Evolutionary conservation across 2,797 vertebrate species (phyloP).

Genomic region (Florisuga fusca): DNA sequence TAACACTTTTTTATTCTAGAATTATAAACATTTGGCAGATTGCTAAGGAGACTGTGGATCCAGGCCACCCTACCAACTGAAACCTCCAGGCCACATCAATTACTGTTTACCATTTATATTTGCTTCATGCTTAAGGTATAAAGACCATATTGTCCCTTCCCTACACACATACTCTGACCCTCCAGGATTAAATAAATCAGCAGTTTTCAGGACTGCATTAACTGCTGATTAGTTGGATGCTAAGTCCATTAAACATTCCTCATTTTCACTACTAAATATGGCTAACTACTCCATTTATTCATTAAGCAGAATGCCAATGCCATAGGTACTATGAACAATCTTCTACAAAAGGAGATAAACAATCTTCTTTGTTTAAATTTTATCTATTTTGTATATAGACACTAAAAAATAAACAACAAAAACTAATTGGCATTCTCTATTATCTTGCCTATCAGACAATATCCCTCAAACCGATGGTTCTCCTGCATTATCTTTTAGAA

Average conservation of each 20-base stretch:
- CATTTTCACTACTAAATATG: slow-evolving; percentile 45
- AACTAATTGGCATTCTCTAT: neutral
- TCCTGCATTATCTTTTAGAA: neutral
- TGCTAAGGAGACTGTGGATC: neutral
- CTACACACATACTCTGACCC: neutral
- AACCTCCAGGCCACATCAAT: neutral
- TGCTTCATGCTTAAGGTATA: neutral
- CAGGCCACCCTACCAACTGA: fast-evolving
- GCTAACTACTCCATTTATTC: slow-evolving; percentile 24
- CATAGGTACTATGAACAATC: neutral
- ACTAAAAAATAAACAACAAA: neutral
- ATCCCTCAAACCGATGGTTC: neutral
- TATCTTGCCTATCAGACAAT: neutral
- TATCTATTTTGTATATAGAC: neutral
- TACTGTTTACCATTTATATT: neutral
- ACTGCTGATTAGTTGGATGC: slow-evolving; percentile 28
- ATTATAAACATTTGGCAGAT: neutral
- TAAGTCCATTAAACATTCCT: slow-evolving; percentile 50
- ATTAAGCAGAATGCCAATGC: slow-evolving; percentile 40
- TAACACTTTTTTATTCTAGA: neutral
- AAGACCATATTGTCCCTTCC: neutral
- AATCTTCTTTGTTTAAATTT: neutral
- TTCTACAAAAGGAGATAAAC: neutral
- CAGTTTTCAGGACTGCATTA: slow-evolving; percentile 32
- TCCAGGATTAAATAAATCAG: slow-evolving; percentile 11